A percentile compares a stretch with the other conserved stretches of the same genome.
Conservation (phyloP, 1,140 invertebrate species). For the Pissodes strobi region DNA sequence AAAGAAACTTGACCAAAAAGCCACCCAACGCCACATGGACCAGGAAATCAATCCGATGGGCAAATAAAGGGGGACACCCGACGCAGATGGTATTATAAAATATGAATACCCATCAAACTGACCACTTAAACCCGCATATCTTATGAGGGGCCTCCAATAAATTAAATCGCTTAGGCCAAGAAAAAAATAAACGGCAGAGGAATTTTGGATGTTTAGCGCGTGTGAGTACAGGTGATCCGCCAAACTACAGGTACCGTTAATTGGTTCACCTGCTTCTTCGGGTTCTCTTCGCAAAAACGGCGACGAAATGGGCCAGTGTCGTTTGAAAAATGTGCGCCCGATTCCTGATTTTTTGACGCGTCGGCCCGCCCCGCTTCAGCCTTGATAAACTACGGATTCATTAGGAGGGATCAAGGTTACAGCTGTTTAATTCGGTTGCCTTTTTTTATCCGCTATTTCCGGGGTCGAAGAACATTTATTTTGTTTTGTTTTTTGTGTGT, state of each 20-base stretch:
- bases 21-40: no score
- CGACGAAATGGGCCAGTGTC: constrained; percentile 26
- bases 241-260: constrained; percentile 51
- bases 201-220: constrained; percentile 41
- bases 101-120: constrained; percentile 27
- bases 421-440: background rate
- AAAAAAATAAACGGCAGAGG: constrained; percentile 27
- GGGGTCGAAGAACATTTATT: constrained; percentile 9
- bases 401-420: background rate
- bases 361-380: background rate
- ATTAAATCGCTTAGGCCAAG: constrained; percentile 26
- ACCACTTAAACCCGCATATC: constrained; percentile 28
- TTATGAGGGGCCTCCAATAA: constrained; percentile 27
- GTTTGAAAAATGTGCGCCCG: constrained; percentile 20
- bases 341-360: constrained; percentile 7
- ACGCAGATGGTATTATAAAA: constrained; percentile 29
- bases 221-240: constrained; percentile 47
- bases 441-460: constrained; percentile 10
- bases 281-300: constrained; percentile 27
- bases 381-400: constrained; percentile 2
- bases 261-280: constrained; percentile 47
- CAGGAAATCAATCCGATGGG: no score
- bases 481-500: no score
- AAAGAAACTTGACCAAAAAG: no score
- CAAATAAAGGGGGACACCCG: constrained; percentile 30